phyloP scores from a whole-genome alignment of 2,888 invertebrate genomes.

The Malacosoma neustria region DNA sequence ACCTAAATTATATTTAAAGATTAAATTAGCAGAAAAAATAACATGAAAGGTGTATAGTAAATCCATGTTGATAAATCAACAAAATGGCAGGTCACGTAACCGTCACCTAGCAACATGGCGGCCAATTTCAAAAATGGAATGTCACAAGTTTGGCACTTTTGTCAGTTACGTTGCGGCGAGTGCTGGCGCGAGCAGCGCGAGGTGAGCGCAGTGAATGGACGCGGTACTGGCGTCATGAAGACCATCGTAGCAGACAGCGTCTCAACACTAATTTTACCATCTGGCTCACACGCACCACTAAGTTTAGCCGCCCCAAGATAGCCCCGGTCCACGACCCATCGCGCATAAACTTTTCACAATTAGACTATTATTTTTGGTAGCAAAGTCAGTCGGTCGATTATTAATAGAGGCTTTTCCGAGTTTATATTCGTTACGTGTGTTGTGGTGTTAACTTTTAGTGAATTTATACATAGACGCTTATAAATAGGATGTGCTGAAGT shows the following conservation, averaged over 20 bases:
- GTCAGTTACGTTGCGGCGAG: constrained; percentile 55
- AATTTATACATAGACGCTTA: constrained; percentile 76
- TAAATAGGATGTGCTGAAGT: constrained; percentile 75
- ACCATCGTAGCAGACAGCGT: constrained; percentile 66
- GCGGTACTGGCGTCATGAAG: constrained; percentile 57
- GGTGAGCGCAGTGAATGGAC: constrained; percentile 54
- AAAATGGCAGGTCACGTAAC: constrained; percentile 10
- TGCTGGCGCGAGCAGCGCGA: constrained; percentile 46
- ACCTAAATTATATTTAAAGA: no score
- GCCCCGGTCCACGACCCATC: constrained; percentile 75
- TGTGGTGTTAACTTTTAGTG: constrained; percentile 76
- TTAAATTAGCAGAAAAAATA: no score
- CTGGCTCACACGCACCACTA: constrained; percentile 73
- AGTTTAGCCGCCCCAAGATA: constrained; percentile 76
- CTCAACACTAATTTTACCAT: constrained; percentile 73
- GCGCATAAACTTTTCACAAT: constrained; percentile 76
- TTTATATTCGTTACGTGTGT: constrained; percentile 76
- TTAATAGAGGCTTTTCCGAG: constrained; percentile 76
- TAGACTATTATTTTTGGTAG: constrained; percentile 77
- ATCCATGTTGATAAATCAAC: constrained; percentile 20
- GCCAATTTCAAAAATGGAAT: constrained; percentile 55
- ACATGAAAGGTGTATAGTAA: constrained; percentile 7
- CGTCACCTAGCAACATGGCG: constrained; percentile 46
- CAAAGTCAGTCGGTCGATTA: constrained; percentile 76
- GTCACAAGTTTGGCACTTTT: constrained; percentile 73